Percentiles rank a stretch among this genome's conserved stretches.
Conservation (phyloP, 2,113 vertebrate species). For the Hemibagrus wyckioides region DNA sequence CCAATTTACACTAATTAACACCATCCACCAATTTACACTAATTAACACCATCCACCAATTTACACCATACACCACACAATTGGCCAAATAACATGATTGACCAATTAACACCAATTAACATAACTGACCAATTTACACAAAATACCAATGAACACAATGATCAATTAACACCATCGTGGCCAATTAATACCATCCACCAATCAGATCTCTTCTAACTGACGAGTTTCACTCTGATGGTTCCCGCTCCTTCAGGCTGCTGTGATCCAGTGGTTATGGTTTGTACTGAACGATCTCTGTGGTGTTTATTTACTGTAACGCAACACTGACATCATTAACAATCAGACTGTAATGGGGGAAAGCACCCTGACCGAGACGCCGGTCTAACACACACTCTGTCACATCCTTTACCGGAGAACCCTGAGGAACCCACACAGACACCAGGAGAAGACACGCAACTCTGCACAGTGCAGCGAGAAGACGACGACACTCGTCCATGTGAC, state of each 20-base stretch:
- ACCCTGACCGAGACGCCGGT: not conserved
- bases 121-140: too few relatives aligned
- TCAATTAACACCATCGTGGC: too few relatives aligned
- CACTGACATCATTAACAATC: not conserved
- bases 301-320: not conserved
- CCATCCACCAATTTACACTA: too few relatives aligned
- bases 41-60: too few relatives aligned
- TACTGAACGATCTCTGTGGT: not conserved
- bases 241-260: not conserved
- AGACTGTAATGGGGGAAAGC: not conserved
- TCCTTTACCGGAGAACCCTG: not conserved
- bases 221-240: not conserved
- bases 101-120: too few relatives aligned
- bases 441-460: not conserved
- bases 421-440: not conserved
- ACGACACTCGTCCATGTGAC: not conserved
- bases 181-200: not conserved
- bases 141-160: too few relatives aligned
- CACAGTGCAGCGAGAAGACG: not conserved
- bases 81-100: too few relatives aligned
- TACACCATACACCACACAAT: too few relatives aligned
- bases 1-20: too few relatives aligned
- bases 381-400: not conserved
- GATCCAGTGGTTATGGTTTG: not conserved
- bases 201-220: not conserved